A percentile compares a stretch with the other conserved stretches of the same genome.
These are phyloP conservation scores for Tolmerus cingulatus DNA, from an alignment of 2,888 invertebrate species.

Conservation along the genomic window DNA sequence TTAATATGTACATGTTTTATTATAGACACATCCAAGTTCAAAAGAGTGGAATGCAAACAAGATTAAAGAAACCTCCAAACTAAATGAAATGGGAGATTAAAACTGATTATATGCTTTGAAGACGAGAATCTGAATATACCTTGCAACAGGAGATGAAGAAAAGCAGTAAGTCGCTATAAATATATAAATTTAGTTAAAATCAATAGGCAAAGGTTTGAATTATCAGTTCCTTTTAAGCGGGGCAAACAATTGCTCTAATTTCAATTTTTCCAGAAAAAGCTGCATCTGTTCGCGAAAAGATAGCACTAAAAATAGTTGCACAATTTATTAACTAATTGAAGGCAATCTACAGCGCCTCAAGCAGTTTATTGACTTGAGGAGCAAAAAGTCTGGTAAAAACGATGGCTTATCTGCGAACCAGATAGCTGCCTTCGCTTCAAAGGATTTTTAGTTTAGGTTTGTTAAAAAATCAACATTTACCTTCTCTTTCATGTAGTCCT, in stretches of 20 bases:
- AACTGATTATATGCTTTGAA: not conserved
- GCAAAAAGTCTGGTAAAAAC: not conserved
- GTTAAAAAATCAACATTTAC: not conserved
- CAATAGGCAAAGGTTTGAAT: not conserved
- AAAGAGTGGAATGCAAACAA: not conserved
- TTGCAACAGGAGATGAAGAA: not conserved
- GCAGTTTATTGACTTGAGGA: conserved; percentile 26
- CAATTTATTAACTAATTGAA: conserved; percentile 30
- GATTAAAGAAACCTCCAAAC: not conserved
- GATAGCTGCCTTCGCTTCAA: not conserved
- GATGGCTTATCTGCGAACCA: not conserved
- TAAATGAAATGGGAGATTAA: not conserved
- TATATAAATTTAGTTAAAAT: not conserved
- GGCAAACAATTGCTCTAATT: not conserved
- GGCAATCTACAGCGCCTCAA: not conserved
- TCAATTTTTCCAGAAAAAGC: conserved; percentile 26
- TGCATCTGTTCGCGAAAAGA: not conserved
- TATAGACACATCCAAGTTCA: not conserved
- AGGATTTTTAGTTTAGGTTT: not conserved
- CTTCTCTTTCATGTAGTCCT: not conserved
- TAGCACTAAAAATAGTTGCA: conserved; percentile 38
- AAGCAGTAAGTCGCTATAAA: not conserved
- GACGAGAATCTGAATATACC: not conserved
- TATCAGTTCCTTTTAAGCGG: not conserved
- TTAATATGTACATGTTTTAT: not conserved